Evolutionary conservation across 2,888 invertebrate genomes (phyloP).

Genomic region (Teinopalpus imperialis): DNA sequence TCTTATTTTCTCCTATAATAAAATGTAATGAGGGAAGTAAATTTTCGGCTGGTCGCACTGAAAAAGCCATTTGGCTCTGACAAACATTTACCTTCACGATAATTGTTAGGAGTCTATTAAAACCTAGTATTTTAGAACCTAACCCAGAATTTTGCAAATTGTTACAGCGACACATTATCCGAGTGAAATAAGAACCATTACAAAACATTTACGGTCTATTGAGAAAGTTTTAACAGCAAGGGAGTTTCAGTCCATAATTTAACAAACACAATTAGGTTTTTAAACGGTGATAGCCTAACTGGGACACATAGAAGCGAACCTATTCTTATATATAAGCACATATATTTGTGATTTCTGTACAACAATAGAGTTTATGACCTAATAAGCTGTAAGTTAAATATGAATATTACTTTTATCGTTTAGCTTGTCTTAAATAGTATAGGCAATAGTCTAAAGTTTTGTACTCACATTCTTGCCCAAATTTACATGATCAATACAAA

Average conservation of each 20-base stretch:
- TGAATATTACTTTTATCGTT: no score
- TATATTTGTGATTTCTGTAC: no score
- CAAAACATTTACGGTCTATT: conserved; percentile 11
- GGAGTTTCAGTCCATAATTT: conserved; percentile 9
- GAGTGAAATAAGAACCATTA: conserved; percentile 13
- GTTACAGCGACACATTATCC: conserved; percentile 1
- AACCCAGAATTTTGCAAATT: conserved; percentile 21
- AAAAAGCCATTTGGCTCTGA: conserved; percentile 1
- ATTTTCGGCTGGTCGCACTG: conserved; percentile 11
- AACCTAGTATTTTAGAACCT: conserved; percentile 13
- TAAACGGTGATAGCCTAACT: no score
- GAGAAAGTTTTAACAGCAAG: conserved; percentile 14
- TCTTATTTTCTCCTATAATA: conserved; percentile 7
- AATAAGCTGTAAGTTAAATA: no score
- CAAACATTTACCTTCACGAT: conserved; percentile 18
- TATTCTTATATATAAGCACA: no score
- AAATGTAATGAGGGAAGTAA: conserved; percentile 15
- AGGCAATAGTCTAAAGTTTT: no score
- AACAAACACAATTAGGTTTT: no score
- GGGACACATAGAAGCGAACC: no score
- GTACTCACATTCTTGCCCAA: no score
- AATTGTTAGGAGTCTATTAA: conserved; percentile 18
- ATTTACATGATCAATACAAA: no score
- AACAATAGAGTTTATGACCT: no score
- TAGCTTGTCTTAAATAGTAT: no score